A percentile compares a stretch with the other conserved stretches of the same genome.
Evolutionary conservation across 92 coral and sea anemone genomes (phyloP).

Genomic region (Porites divaricata): DNA sequence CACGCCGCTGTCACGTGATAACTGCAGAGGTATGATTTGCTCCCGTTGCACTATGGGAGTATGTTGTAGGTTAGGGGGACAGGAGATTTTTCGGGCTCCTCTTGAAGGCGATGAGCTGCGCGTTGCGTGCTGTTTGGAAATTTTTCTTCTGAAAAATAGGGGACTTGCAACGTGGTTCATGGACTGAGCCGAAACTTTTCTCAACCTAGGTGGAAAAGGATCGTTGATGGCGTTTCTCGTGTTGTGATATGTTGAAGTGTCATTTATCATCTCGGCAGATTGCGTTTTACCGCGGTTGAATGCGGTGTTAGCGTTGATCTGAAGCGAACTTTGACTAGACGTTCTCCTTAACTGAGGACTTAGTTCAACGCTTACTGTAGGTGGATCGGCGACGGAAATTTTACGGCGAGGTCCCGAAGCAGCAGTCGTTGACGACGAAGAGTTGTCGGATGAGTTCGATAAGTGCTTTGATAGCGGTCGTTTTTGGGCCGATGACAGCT

Average conservation of each 20-base stretch:
- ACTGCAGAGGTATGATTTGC: constrained; percentile 21
- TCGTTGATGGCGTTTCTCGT: not conserved
- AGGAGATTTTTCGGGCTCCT: constrained; percentile 20
- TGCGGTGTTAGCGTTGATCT: not conserved
- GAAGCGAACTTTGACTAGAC: constrained; percentile 4
- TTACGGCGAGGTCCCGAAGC: constrained; percentile 35
- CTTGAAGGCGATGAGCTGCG: constrained; percentile 9
- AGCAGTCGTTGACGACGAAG: constrained; percentile 28
- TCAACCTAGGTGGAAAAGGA: constrained; percentile 5
- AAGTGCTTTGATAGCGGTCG: constrained; percentile 31
- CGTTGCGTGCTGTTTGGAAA: not conserved
- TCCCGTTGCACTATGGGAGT: constrained; percentile 12
- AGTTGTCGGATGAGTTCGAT: constrained; percentile 31
- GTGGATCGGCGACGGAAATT: constrained; percentile 49
- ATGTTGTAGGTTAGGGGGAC: constrained; percentile 22
- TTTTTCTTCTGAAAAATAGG: constrained; percentile 29
- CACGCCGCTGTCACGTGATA: constrained; percentile 23
- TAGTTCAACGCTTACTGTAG: not conserved
- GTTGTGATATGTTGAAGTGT: not conserved
- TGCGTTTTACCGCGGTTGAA: constrained; percentile 8
- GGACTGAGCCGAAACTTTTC: constrained; percentile 1
- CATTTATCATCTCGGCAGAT: constrained; percentile 11
- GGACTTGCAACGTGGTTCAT: constrained; percentile 17
- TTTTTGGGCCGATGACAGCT: not conserved
- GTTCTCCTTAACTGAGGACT: constrained; percentile 24